These are phyloP conservation scores for Sebastes vulpes DNA, from an alignment of 2,797 vertebrate species.

Conservation along the genomic window DNA sequence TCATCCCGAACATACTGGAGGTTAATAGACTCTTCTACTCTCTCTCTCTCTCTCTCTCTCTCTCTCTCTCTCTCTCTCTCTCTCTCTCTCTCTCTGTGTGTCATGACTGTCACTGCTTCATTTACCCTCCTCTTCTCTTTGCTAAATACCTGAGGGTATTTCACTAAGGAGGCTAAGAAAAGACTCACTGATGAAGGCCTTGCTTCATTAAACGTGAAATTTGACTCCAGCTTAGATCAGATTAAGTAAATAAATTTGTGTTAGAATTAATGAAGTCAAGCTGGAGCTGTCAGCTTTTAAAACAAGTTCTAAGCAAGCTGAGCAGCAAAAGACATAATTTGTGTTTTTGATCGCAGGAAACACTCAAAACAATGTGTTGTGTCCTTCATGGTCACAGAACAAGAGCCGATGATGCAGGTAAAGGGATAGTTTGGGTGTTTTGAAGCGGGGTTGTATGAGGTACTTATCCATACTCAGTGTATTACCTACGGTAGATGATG, in stretches of 20 bases:
- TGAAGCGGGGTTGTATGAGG: too few species aligned
- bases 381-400: not conserved
- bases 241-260: not conserved
- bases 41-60: not conserved
- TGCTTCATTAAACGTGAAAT: not conserved
- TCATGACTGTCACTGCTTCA: not conserved
- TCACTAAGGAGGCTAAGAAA: not conserved
- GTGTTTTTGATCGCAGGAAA: not conserved
- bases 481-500: too few species aligned
- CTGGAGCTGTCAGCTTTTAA: not conserved
- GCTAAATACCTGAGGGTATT: not conserved
- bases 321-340: not conserved
- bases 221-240: not conserved
- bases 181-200: not conserved
- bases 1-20: conserved; percentile 95
- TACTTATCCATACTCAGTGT: too few species aligned
- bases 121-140: not conserved
- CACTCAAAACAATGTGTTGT: not conserved
- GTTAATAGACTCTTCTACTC: conserved; percentile 61
- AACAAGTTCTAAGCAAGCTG: not conserved
- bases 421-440: not conserved
- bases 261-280: not conserved
- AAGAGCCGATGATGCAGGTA: not conserved
- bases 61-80: too few species aligned
- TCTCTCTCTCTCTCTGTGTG: not conserved